A percentile compares a stretch with the other conserved stretches of the same genome.
Conservation (phyloP, 2,888 invertebrate genomes). For the Nephrotoma flavescens region DNA sequence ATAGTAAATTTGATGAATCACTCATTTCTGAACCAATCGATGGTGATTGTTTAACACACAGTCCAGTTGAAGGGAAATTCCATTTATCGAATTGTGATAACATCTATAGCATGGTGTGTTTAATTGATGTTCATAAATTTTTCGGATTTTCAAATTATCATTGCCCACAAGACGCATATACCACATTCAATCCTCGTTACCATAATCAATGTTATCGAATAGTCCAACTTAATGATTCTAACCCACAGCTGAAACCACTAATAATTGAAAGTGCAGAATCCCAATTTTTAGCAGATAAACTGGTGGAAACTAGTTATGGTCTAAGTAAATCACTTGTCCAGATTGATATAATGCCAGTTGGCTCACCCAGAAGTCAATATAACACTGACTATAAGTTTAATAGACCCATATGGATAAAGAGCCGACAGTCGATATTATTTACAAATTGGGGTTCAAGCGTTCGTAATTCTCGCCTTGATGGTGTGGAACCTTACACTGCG, state of each 20-base stretch:
- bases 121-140: neutral
- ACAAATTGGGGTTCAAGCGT: neutral
- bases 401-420: neutral
- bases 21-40: neutral
- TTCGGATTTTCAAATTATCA: neutral
- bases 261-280: neutral
- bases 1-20: neutral
- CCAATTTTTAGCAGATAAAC: neutral
- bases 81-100: neutral
- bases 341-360: neutral
- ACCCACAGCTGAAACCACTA: neutral
- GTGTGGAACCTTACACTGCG: neutral
- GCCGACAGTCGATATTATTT: neutral
- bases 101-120: neutral
- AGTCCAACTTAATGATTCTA: neutral
- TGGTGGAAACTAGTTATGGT: neutral
- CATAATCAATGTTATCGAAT: neutral
- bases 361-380: too few relatives aligned
- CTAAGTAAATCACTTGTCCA: neutral
- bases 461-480: neutral
- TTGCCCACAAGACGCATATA: neutral
- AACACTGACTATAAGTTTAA: neutral
- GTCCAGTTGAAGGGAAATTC: neutral
- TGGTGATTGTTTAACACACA: neutral
- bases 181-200: neutral